Evolutionary conservation across 2,113 vertebrate species (phyloP), one percentile per base, ranked within the genome.

Genomic region (Aptenodytes patagonicus): DNA sequence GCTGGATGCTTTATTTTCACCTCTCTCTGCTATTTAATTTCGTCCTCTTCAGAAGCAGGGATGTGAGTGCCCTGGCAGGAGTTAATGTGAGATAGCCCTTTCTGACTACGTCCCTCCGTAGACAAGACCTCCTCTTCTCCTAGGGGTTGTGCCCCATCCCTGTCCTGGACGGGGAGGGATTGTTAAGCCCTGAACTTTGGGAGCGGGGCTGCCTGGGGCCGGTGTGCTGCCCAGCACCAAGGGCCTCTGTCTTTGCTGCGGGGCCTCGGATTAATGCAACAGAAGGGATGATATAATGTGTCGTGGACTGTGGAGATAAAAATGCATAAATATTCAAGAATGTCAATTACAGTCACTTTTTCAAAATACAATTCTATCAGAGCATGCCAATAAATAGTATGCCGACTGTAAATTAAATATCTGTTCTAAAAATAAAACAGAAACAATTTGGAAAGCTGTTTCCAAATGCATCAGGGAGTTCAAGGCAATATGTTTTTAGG

Each of bases 71-170:
- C 26, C 38, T 11, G 79, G n/a, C n/a, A 19, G 61, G 28, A 17
- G 38, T 2, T 36, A 0, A 11, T 3, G 46, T 2, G 60, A 0
- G 38, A 3, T 1, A 11, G n/a, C 60, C 40, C 19, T 9, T 13
- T 17, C 34, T 22, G 55, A 4, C 29, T 1, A 5, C 2, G 1
- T 32, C 17, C 55, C 49, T 8, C 20, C 8, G 16, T 2, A 36
- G 65, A 6, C 15, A 6, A 28, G 40, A 15, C 11, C 57, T 42
- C 8, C 40, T 22, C 8, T 17, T 28, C 64, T 42, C 31, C 49
- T 13, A 0, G 28, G 36, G 46, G 7, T 2, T 22, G 49, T 5
- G 40, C 6, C 17, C 28, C 51, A 1, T 11, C 51, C n/a, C 54
- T 21, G 17, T 3, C 13, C 31, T 2, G 38, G 34, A 3, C 0